phyloP scores from a whole-genome alignment of 1,140 invertebrate genomes.

The Eulimnadia texana region DNA sequence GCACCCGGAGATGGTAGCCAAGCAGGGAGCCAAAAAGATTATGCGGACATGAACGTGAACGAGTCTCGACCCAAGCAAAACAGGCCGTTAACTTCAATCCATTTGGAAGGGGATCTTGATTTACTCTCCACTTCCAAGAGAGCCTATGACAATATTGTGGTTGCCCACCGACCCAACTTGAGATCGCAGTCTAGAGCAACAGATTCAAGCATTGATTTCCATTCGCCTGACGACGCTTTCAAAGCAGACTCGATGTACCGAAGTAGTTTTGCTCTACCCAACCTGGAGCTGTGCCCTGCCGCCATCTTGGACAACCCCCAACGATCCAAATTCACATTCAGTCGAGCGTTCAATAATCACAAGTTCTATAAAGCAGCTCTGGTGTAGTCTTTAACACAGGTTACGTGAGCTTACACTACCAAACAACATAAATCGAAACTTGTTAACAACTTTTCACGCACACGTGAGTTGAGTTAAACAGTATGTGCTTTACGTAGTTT shows the following conservation, averaged over 20 bases:
- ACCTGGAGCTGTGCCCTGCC: neutral
- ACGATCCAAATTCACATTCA: neutral
- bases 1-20: too few relatives aligned
- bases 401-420: too few relatives aligned
- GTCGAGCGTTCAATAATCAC: neutral
- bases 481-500: too few relatives aligned
- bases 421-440: too few relatives aligned
- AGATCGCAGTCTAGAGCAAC: neutral
- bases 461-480: too few relatives aligned
- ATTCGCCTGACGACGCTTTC: neutral
- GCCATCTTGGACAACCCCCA: neutral
- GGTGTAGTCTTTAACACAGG: too few relatives aligned
- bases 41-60: neutral
- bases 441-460: too few relatives aligned
- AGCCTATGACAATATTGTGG: neutral
- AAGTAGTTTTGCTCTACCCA: slow-evolving; percentile 2
- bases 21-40: neutral
- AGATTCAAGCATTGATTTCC: neutral
- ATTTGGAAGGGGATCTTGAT: neutral
- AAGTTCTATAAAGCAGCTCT: neutral
- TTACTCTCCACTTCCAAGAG: neutral
- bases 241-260: neutral
- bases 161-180: neutral
- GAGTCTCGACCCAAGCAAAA: neutral
- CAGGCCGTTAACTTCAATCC: neutral